Conservation (phyloP, 2,797 vertebrate genomes). For the Falco novaeseelandiae region DNA sequence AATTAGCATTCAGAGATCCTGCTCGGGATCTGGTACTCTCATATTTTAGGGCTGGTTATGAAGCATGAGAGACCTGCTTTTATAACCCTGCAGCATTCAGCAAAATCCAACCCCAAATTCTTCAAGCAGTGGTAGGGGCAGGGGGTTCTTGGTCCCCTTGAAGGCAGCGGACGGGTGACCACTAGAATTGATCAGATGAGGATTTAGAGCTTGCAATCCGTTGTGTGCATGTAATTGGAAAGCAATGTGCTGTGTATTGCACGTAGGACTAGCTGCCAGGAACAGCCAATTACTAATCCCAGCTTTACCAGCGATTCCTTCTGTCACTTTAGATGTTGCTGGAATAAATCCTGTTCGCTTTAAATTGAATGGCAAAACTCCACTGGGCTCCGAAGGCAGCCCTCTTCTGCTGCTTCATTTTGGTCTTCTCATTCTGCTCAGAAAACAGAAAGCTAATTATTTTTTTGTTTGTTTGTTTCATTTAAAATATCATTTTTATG, state of each 20-base stretch:
- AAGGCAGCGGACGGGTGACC: neutral
- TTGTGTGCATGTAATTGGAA: neutral
- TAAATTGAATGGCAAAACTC: neutral
- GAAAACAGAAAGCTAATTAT: conserved; percentile 68
- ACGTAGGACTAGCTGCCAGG: neutral
- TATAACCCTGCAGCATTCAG: neutral
- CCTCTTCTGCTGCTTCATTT: neutral
- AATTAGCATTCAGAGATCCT: neutral
- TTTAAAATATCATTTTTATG: neutral
- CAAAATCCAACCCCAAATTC: neutral
- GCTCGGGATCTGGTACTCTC: neutral
- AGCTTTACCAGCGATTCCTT: neutral
- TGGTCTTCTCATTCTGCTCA: conserved; percentile 1
- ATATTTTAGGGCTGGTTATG: neutral
- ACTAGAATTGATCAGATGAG: neutral
- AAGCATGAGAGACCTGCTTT: neutral
- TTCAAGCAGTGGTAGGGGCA: no score
- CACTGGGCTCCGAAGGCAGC: rapidly evolving
- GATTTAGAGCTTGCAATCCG: neutral
- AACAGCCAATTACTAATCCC: neutral
- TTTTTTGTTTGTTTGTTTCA: neutral
- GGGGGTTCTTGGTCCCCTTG: neutral
- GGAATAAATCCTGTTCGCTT: neutral
- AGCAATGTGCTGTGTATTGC: neutral
- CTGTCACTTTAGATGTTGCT: neutral